phyloP scores from a whole-genome alignment of 2,797 vertebrate genomes.

The Dicrostonyx torquatus region DNA sequence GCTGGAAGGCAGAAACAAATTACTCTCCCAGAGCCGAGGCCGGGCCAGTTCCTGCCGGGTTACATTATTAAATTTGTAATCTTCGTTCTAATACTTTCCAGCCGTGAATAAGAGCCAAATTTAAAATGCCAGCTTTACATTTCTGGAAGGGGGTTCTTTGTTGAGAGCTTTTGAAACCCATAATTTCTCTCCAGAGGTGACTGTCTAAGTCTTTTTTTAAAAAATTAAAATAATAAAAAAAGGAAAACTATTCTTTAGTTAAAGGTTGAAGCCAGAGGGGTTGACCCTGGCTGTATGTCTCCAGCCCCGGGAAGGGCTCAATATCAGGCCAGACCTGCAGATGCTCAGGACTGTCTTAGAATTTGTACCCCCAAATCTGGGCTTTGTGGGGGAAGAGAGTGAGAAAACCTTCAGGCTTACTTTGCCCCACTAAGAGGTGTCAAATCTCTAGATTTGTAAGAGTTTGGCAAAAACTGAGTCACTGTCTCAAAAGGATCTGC shows the following conservation, averaged over 20 bases:
- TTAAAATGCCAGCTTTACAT: conserved; percentile 83
- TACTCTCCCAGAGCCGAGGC: conserved; percentile 80
- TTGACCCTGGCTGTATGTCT: neutral
- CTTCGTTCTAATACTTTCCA: conserved; percentile 86
- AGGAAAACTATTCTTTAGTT: conserved; percentile 55
- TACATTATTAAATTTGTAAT: conserved; percentile 88
- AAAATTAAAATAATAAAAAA: conserved; percentile 75
- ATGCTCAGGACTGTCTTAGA: neutral
- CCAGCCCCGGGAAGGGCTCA: neutral
- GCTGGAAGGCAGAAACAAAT: conserved; percentile 83
- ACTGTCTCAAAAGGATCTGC: neutral
- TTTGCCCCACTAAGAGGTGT: neutral
- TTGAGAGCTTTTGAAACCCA: conserved; percentile 77
- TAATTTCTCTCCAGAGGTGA: conserved; percentile 84
- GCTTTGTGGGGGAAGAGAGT: neutral
- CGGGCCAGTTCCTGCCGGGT: conserved; percentile 79
- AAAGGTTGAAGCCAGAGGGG: conserved; percentile 41
- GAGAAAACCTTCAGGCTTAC: neutral
- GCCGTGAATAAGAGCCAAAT: conserved; percentile 84
- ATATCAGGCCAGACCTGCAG: rapidly evolving
- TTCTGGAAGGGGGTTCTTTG: conserved; percentile 79
- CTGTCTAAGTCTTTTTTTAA: conserved; percentile 73
- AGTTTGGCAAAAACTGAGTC: neutral
- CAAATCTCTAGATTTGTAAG: conserved; percentile 14
- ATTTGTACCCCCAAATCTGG: neutral